A percentile compares a stretch with the other conserved stretches of the same genome.
These are phyloP conservation scores for Aptenodytes forsteri DNA, from an alignment of 2,113 vertebrate species.

Conservation along the genomic window DNA sequence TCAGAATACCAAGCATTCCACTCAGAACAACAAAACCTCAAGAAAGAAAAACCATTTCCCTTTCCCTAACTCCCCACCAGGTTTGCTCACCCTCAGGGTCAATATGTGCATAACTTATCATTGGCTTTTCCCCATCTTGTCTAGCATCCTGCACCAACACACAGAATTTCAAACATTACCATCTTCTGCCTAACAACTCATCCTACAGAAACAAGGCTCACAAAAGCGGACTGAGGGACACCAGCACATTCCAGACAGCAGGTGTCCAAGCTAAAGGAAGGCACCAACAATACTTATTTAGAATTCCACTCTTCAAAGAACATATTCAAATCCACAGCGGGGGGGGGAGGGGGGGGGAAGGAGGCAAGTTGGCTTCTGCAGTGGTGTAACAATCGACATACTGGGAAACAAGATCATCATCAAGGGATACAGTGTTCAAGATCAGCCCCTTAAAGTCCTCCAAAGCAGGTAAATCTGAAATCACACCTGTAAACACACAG, in stretches of 20 bases:
- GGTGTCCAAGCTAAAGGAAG: neutral
- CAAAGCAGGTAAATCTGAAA: neutral
- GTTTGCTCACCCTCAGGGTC: neutral
- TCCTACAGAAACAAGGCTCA: neutral
- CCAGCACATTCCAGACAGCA: neutral
- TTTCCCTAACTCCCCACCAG: neutral
- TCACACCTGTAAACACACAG: neutral
- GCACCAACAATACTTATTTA: neutral
- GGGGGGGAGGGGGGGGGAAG: rapidly evolving
- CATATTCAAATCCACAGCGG: neutral
- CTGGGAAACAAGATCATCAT: neutral
- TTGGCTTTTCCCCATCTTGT: neutral
- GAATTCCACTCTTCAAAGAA: neutral
- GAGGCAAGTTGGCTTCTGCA: neutral
- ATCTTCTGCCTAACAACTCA: neutral
- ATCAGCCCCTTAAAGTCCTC: neutral
- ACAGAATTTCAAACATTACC: neutral
- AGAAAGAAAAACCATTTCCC: neutral
- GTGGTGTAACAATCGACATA: neutral
- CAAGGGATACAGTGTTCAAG: neutral
- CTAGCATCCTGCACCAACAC: neutral
- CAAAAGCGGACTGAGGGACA: neutral
- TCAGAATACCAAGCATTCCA: neutral
- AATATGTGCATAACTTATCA: neutral
- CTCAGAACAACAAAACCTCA: neutral